Base-by-base conservation (phyloP, 1,140 invertebrate genomes). In the Drosophila fuyamai region DNA sequence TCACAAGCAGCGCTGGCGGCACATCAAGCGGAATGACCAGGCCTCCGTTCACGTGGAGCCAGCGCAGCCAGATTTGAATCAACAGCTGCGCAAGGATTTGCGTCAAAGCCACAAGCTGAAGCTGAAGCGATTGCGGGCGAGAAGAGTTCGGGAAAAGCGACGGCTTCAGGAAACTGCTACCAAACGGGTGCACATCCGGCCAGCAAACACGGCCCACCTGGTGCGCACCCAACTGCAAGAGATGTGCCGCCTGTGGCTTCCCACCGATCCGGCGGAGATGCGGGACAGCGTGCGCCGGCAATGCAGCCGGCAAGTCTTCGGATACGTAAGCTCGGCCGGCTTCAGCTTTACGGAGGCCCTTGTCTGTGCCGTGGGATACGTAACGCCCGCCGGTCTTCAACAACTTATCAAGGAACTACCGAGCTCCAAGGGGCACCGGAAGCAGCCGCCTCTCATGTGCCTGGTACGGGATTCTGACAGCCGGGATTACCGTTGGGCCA, bases 231-330 rank as follows among this genome's bases (percentile, higher is more conserved):
- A 96, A 71, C 92, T 93, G 2, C 89, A 93, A 75, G 90, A 93
- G 83, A 96, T 97, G 95, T 93, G 94, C 65, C 92, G 94, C 44
- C 86, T 97, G 3, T 97, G 95, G 95, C 81, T 97, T 41, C 95
- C 96, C 8, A 67, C 40, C 0, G 92, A 93, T 46, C 93, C 91
- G 61, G 36, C 65, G 9, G 59, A 80, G 32, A 75, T 92, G 91
- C 44, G 36, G 7, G 86, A 92, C 36, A 93, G 90, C 36, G 94
- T 97, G 38, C 94, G 95, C n/a, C 79, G 94, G 51, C 94, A 94
- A 14, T 95, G 94, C 80, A 93, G 93, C 14, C 94, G 96, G 77
- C 93, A 96, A 91, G 93, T 96, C 4, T 95, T 97, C 76, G 97
- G 97, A 46, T 97, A 95, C 92, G 81, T 97, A 9, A 94, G 93